Evolutionary conservation across 2,888 invertebrate species (phyloP), one percentile per base, ranked within the genome.

Genomic region (Spisula solida): DNA sequence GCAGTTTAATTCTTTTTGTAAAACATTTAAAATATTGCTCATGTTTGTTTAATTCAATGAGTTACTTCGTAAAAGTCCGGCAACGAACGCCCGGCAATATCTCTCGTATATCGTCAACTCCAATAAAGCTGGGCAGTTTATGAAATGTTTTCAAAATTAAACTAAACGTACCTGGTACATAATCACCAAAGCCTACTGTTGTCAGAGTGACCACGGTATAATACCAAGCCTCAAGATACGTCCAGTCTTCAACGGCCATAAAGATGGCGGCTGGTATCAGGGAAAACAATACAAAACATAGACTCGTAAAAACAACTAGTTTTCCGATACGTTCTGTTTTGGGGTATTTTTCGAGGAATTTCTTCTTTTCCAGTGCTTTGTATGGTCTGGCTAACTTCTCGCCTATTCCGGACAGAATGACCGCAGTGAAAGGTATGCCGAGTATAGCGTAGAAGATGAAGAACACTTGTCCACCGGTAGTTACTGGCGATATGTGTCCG

Each of bases 181-280:
- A 93, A 84, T 95, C 94, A 16, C 93, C 95, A 66, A 95, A 95
- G 8, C 95, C 95, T 0, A 94, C 88, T 4, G 95, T 95, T 48
- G 95, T 94, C 56, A 94, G 81, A 0, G 95, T 94, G 41, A 94
- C 91, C 55, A 94, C 75, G 8, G 92, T 89, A 47, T 93, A 95
- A 82, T 95, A 95, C 48, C 94, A 82, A 12, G 94, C 79, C 51
- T 93, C 92, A 16, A 92, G 81, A 79, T 92, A 95, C 0, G 89
- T 88, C 95, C 95, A 95, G 25, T 89, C 90, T 84, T 94, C 94
- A 8, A 90, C 81, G 16, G 82, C 82, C 29, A 82, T 51, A 82
- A 93, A 91, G 14, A 93, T 90, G 0, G 34, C 88, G 0, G 92
- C 92, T 8, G 93, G 93, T 47, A 93, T 80, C 0, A 93, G 56